phyloP scores from a whole-genome alignment of 2,113 vertebrate species.

The Sminthopsis crassicaudata region DNA sequence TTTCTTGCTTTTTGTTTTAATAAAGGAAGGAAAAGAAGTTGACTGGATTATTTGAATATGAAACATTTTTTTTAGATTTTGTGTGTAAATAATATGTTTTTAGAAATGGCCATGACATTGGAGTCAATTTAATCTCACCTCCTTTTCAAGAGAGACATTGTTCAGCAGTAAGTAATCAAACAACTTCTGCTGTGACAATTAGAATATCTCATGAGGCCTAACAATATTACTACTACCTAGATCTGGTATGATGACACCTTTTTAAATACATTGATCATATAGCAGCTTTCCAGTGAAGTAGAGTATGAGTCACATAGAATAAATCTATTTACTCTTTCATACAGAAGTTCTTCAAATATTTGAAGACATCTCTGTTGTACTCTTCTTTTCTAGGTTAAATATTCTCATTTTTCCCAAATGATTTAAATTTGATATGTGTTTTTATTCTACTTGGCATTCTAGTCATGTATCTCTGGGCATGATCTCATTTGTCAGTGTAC shows the following conservation, averaged over 20 bases:
- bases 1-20: not conserved
- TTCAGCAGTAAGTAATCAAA: too few relatives aligned
- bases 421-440: not conserved
- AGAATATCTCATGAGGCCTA: too few relatives aligned
- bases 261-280: not conserved
- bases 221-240: not conserved
- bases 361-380: not conserved
- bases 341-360: not conserved
- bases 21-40: not conserved
- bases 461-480: too few relatives aligned
- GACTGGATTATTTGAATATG: not conserved
- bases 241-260: too few relatives aligned
- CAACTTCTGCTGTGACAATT: not conserved
- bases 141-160: not conserved
- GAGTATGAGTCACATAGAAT: not conserved
- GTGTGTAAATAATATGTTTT: not conserved
- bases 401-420: too few relatives aligned
- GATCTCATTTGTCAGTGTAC: too few relatives aligned
- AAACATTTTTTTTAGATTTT: not conserved
- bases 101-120: not conserved
- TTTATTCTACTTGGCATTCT: too few relatives aligned
- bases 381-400: not conserved
- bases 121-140: not conserved
- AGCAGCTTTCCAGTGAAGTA: not conserved
- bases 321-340: not conserved